These are phyloP conservation scores for Circaetus gallicus DNA, from an alignment of 2,113 vertebrate genomes.

Conservation along the genomic window DNA sequence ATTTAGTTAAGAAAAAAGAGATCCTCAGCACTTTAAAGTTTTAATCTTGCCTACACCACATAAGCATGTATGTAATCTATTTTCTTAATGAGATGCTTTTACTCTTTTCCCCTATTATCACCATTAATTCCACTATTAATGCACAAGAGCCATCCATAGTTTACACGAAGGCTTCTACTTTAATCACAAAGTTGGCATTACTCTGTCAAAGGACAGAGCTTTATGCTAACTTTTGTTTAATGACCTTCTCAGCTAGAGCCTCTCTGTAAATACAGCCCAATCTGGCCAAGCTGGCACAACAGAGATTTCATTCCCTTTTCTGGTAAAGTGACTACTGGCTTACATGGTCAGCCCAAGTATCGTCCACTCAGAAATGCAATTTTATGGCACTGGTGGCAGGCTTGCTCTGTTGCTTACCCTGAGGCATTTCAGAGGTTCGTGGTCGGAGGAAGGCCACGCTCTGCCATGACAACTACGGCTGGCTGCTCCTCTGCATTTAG, in stretches of 20 bases:
- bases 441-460: background rate
- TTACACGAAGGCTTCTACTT: background rate
- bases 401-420: background rate
- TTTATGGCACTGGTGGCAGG: background rate
- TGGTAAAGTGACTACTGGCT: background rate
- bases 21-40: background rate
- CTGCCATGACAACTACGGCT: background rate
- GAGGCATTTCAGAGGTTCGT: background rate
- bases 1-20: slow-evolving; percentile 15
- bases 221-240: background rate
- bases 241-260: background rate
- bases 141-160: background rate
- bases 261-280: background rate
- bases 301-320: background rate
- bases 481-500: background rate
- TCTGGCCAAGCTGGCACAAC: background rate
- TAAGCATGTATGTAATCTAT: background rate
- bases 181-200: background rate
- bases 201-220: slow-evolving; percentile 8
- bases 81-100: slow-evolving; percentile 11
- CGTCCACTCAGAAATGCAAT: background rate
- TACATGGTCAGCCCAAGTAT: background rate
- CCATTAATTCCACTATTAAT: background rate
- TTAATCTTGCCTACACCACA: background rate
- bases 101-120: background rate